Base-by-base conservation (phyloP, 2,797 vertebrate genomes). In the Acridotheres tristis region DNA sequence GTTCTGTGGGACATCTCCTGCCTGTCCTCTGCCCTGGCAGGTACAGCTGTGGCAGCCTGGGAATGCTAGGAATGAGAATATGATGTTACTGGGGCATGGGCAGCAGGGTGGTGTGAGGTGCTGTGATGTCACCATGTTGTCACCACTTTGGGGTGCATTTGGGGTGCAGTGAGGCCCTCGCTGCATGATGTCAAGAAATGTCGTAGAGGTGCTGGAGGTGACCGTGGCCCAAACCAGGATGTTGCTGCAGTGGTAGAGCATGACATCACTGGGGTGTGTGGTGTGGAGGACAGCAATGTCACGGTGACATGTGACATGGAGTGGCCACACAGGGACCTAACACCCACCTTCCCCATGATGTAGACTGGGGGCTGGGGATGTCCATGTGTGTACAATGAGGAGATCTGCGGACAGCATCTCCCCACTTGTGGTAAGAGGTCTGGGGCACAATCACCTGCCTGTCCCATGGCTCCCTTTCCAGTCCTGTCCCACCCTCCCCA, bases 281-380 rank as follows among this genome's bases (percentile, higher is more conserved):
- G 38, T 47, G n/a, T 40, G 53, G n/a, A 50, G 67, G 82, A n/a
- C 11, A 7, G 78, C 51, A 15, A 5, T 63, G 59, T 69, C 66
- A 66, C 0, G 0, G 58, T 67, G 79, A 45, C 11, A 4, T 2
- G 32, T 0, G 0, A 67, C 55, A 48, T 2, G 16, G 73, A 18
- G 36, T 12, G 25, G 48, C 65, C 2, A 1, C 26, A 47, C 26
- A 47, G 55, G 10, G 10, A 17, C 8, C 9, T 13, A 20, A 29
- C 30, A 71, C 40, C 20, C 45, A 34, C 59, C 12, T 4, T 27
- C 16, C 29, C 12, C 9, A 1, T 26, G 16, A 7, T 71, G 19
- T 16, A 20, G 26, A 59, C 14, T 0, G 1, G 22, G 14, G 40
- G 11, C 57, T 55, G 34, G 16, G 6, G 10, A 10, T 42, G 15